Evolutionary conservation across 2,113 vertebrate species (phyloP), one percentile per base, ranked within the genome.

Genomic region (Oreochromis niloticus): DNA sequence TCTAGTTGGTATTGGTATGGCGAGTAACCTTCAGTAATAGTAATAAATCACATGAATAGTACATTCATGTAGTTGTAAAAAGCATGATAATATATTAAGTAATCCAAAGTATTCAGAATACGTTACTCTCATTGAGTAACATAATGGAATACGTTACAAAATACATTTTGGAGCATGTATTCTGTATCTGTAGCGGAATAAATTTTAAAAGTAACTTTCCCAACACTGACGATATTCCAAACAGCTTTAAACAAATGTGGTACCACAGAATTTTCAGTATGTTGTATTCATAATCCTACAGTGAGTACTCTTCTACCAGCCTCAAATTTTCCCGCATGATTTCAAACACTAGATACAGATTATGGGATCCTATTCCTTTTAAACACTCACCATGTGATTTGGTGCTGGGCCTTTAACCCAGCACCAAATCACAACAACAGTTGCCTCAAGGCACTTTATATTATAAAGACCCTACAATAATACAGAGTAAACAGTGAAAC

Each of bases 61-160:
- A 9, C 13, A 59, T 59, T 59, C 3, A 59, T 5, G 56, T 16
- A 59, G 27, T 1, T 9, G 7, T 59, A 16, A 30, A 59, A 0
- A 59, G 27, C 27, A 59, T 57, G 56, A 59, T 16, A 59, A 59
- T 59, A 59, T 61, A 32, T 61, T 17, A 32, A 59, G 57, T 61
- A 61, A 61, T 61, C 14, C 57, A 1, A 2, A 61, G 1, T 32
- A 61, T 1, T 61, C 0, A 10, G 1, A 61, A 17, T 32, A 6
- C 14, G 0, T 61, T 61, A 6, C 57, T 61, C 57, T 61, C 3
- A 22, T 22, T 61, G 27, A 32, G 27, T 61, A 61, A 61, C 1
- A 1, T 32, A 17, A 4, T 1, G 0, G 3, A 61, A 2, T 32
- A 17, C 57, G 0, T 61, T 10, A 10, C 27, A 61, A 1, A 61